A percentile compares a stretch with the other conserved stretches of the same genome.
These are phyloP conservation scores for Argyrosomus japonicus DNA, from an alignment of 2,113 vertebrate species.

Conservation along the genomic window DNA sequence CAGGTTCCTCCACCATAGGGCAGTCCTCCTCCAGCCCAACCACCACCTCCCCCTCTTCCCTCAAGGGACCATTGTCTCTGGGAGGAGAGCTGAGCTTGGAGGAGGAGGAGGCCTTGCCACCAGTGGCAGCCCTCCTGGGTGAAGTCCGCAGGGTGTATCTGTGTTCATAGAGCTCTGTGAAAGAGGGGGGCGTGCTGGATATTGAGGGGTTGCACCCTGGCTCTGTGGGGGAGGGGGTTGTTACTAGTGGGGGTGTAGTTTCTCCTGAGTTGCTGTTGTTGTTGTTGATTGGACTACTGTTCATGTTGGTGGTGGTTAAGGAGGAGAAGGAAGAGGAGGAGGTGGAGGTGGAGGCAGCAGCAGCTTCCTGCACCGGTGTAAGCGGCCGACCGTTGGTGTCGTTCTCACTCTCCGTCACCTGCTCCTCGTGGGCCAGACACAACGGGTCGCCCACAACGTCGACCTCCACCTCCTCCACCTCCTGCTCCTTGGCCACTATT, in stretches of 20 bases:
- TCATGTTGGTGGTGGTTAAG: slow-evolving; percentile 52
- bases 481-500: slow-evolving; percentile 89
- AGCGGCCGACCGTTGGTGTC: slow-evolving; percentile 78
- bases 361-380: slow-evolving; percentile 68
- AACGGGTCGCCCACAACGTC: slow-evolving; percentile 91
- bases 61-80: slow-evolving; percentile 90
- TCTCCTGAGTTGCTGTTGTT: slow-evolving; percentile 88
- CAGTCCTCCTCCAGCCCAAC: slow-evolving; percentile 73
- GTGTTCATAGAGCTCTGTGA: slow-evolving; percentile 95
- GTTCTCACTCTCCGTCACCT: slow-evolving; percentile 81
- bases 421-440: slow-evolving; percentile 89
- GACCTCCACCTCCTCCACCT: slow-evolving; percentile 92
- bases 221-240: slow-evolving; percentile 83
- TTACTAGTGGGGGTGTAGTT: slow-evolving; percentile 83
- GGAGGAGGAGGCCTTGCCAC: slow-evolving; percentile 87
- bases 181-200: slow-evolving; percentile 80
- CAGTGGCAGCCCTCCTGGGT: slow-evolving; percentile 88
- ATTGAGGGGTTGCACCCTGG: slow-evolving; percentile 66
- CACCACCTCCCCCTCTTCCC: slow-evolving; percentile 86
- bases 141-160: slow-evolving; percentile 96
- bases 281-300: slow-evolving; percentile 80
- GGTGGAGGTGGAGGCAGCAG: slow-evolving; percentile 40
- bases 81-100: slow-evolving; percentile 90
- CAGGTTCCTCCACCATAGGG: slow-evolving; percentile 77
- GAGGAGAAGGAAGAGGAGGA: neutral